Evolutionary conservation across 2,113 vertebrate species (phyloP), one percentile per base, ranked within the genome.

Genomic region (Formicarius rufipectus): DNA sequence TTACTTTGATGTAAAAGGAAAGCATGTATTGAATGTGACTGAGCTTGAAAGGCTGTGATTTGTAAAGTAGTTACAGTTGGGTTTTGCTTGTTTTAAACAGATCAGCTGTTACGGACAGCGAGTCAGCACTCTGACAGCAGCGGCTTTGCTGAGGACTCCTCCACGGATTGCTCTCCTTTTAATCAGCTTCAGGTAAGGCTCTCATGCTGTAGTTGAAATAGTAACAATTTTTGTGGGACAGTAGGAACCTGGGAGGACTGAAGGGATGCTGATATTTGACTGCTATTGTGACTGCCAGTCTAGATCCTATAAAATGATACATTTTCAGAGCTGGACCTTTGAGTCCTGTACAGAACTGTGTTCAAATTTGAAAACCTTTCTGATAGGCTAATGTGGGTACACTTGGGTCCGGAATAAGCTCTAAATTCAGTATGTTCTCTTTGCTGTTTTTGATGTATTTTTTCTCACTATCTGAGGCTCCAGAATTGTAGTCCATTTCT

Each of bases 51-150:
- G 56, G 22, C n/a, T 67, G 44, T 52, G 60, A 64, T 94, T 95
- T 81, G 18, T 56, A 33, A 79, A 63, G 42, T 49, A 79, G 62
- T 59, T 71, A 42, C 0, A 1, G 24, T 73, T 84, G 62, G 33
- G 20, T 64, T 93, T 87, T 89, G 37, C 42, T 49, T 88, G 15
- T 74, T 58, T 83, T 58, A 94, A 50, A 72, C 69, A 98, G 98
- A 98, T 97, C 98, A 99, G 50, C 96, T 99, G 10, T 95, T 98
- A 47, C 98, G 99, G 89, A 99, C 98, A 11, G 97, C 97, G 3
- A 99, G 99, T 96, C 99, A 99, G 91, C 99, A 99, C 94, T 99
- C 99, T 4, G 99, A 99, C 97, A 99, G 99, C 97, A 99, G 99
- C 42, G 99, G 99, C 23, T 99, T 99, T 59, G 99, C 99, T 76